Base-by-base conservation (phyloP, 2,113 vertebrate species). In the Scytalopus superciliaris region DNA sequence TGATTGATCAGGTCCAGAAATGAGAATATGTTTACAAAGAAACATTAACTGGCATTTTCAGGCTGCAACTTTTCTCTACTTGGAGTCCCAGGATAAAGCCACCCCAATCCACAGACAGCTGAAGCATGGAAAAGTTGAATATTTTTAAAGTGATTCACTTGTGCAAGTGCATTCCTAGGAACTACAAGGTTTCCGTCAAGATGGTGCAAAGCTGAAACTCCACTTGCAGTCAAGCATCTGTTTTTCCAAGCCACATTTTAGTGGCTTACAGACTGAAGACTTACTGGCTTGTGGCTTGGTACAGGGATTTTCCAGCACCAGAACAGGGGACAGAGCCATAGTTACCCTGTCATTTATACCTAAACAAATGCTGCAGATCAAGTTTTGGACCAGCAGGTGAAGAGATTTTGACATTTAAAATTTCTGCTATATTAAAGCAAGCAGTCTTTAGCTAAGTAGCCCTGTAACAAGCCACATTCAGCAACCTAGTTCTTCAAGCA, bases 401-500 rank as follows among this genome's bases (percentile, higher is more conserved):
- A 73, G 14, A 60, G 52, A 78, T 14, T 67, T 56, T 50, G 53
- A 91, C 31, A 87, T 39, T 7, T 94, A 66, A 89, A 87, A 86
- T 13, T 80, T 64, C 49, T 79, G 66, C 53, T 75, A 45, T 62
- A 82, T 64, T 83, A 69, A 92, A 93, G 67, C 47, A 88, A 95
- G 86, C 59, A 81, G 50, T 52, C 63, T 63, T 80, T 28, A 85
- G 42, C 90, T 94, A 55, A 70, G 62, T 67, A 89, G 90, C 73
- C 94, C 95, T 82, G 73, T 75, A 60, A 44, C 80, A 84, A 94
- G 87, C 81, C 91, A 74, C 60, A 94, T 87, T 68, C 73, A 87
- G 91, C 87, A 79, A 92, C 8, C 57, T 83, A 89, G 76, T 89
- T 97, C 97, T 92, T 90, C 89, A 95, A 92, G 90, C 95, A 97